phyloP scores from a whole-genome alignment of 2,888 invertebrate species.

The Drosophila mulleri region DNA sequence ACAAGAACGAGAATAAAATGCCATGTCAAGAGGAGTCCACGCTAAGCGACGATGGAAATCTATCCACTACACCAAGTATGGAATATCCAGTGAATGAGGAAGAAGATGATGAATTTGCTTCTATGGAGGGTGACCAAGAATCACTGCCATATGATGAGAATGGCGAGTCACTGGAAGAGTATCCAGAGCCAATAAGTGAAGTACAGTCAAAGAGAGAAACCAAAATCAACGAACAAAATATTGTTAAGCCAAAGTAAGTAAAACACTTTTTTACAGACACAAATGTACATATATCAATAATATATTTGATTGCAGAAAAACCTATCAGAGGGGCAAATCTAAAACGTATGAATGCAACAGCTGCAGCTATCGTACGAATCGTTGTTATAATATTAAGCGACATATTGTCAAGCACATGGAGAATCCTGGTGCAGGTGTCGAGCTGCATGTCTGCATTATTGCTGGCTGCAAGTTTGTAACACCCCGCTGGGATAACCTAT shows the following conservation, averaged over 20 bases:
- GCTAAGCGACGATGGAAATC: neutral
- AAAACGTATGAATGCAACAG: constrained; percentile 34
- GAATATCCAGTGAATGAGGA: neutral
- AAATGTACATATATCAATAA: no score
- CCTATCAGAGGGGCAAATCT: constrained; percentile 15
- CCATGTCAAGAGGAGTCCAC: constrained; percentile 1
- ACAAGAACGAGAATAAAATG: neutral
- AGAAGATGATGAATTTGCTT: neutral
- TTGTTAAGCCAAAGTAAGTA: constrained; percentile 33
- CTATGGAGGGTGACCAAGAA: neutral
- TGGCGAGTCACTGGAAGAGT: constrained; percentile 6
- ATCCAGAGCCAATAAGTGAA: neutral
- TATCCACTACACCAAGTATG: neutral
- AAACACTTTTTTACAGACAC: no score
- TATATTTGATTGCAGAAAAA: constrained; percentile 19
- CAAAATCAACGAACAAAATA: constrained; percentile 7
- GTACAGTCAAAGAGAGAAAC: neutral
- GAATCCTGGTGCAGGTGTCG: constrained; percentile 9
- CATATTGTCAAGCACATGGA: constrained; percentile 39
- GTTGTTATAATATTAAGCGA: constrained; percentile 44
- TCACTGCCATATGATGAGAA: neutral
- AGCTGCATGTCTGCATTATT: constrained; percentile 46
- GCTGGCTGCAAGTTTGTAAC: constrained; percentile 44
- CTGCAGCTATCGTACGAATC: constrained; percentile 44
- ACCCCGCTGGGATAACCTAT: constrained; percentile 44